Base-by-base conservation (phyloP, 2,113 vertebrate species). In the Gnathonemus echidnorhynchus region DNA sequence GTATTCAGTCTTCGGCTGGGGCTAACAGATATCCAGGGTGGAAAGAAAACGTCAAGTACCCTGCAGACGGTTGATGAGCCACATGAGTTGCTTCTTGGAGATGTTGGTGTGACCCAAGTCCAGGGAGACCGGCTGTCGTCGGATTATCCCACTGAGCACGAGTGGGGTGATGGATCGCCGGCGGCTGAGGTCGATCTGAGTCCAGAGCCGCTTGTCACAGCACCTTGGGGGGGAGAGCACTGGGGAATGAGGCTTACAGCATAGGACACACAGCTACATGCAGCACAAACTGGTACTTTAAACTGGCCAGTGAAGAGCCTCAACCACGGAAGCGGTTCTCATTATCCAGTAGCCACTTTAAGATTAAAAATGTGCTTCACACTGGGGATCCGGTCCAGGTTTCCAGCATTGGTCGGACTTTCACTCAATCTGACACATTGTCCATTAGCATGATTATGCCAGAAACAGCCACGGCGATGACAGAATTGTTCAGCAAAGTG, bases 61-160 rank as follows among this genome's bases (percentile, higher is more conserved):
- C 94, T 96, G 97, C 9, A 98, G 92, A 86, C 97, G 96, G 94
- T 97, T 98, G 92, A 98, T 96, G 91, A 98, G 97, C 97, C 97
- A 98, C 96, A 98, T 97, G 8, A 98, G 95, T 93, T 98, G 97
- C 50, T 98, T 98, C 94, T 97, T 97, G 93, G 97, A 98, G 95
- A 98, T 97, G 95, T 96, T 97, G 95, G 97, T 98, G 91, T 95
- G 97, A 31, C 97, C 97, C 89, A 98, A 95, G 95, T 98, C 97
- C 35, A 98, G 96, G 87, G 96, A 96, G 31, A 97, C 94, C 0
- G 97, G 97, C 89, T 98, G 97, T 0, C 97, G 95, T 13, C 97
- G 96, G 93, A 98, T 97, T 88, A 98, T 97, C 2, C 97, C 97
- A 9, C 97, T 98, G 88, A 98, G 96, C 97, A 98, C 98, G 7